Evolutionary conservation across 2,888 invertebrate species (phyloP).

Genomic region (Strigamia crassipes): DNA sequence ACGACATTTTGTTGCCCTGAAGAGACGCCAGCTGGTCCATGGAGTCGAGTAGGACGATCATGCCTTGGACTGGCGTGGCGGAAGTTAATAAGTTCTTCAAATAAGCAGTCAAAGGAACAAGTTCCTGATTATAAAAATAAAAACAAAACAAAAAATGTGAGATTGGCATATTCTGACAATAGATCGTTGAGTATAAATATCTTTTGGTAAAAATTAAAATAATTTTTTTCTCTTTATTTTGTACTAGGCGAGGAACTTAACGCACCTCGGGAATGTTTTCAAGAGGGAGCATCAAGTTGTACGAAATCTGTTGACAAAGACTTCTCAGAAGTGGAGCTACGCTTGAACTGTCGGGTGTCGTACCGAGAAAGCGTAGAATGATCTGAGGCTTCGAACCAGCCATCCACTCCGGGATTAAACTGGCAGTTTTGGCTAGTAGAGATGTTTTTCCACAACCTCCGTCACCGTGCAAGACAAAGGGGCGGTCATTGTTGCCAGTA

Average conservation of each 20-base stretch:
- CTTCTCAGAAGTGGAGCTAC: slow-evolving; percentile 91
- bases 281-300: slow-evolving; percentile 87
- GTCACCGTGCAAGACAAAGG: slow-evolving; percentile 89
- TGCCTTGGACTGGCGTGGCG: slow-evolving; percentile 79
- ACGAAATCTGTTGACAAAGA: slow-evolving; percentile 92
- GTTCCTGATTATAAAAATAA: slow-evolving; percentile 9
- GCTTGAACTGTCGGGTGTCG: slow-evolving; percentile 95
- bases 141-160: not conserved
- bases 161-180: no score
- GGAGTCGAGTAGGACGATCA: slow-evolving; percentile 90
- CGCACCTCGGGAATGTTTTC: slow-evolving; percentile 87
- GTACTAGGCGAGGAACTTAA: not conserved
- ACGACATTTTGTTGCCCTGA: slow-evolving; percentile 92
- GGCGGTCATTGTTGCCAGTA: slow-evolving; percentile 78
- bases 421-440: slow-evolving; percentile 87
- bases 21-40: slow-evolving; percentile 95
- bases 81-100: slow-evolving; percentile 89
- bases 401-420: slow-evolving; percentile 69
- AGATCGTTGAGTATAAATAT: not conserved
- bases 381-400: slow-evolving; percentile 74
- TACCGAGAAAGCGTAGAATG: slow-evolving; percentile 90
- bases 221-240: not conserved
- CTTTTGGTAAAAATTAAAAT: not conserved
- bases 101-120: slow-evolving; percentile 92
- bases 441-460: slow-evolving; percentile 99